Base-by-base conservation (phyloP, 2,113 vertebrate species). In the Theropithecus gelada region DNA sequence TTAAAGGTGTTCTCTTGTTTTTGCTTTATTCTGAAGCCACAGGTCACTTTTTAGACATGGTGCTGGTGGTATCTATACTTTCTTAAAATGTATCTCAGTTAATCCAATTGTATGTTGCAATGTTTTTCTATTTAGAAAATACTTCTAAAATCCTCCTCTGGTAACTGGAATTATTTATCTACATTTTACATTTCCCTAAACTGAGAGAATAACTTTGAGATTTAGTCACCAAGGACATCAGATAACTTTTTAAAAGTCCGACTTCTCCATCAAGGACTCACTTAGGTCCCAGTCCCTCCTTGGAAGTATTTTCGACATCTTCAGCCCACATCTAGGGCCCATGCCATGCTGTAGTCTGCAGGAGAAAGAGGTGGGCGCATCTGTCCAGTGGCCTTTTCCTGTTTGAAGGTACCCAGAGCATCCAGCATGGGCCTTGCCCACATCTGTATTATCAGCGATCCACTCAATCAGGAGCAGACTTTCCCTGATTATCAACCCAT, bases 271-370 rank as follows among this genome's bases (percentile, higher is more conserved):
- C 48, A 81, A 12, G 11, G 79, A 43, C 25, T 35, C 43, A 0
- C 40, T 14, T 27, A 38, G 25, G 55, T 30, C 27, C 12, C n/a
- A 12, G 4, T 7, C 43, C 11, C 27, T 86, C 40, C n/a, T 20
- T 35, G 10, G 82, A 40, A 57, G 38, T 32, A 22, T 91, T 68
- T 79, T 70, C 14, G 11, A 6, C 8, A 1, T 66, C 73, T n/a
- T 48, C 18, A 0, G 38, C 30, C 18, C 25, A 6, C 11, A 27
- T 45, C 45, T 45, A 45, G 93, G 52, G 87, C 45, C 6, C 6
- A 0, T 12, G 0, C 8, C 0, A 6, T 3, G 40, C 55, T 30
- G 18, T 0, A 5, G 22, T 27, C 3, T 22, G 30, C 3, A 0
- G 17, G 8, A 30, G 38, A 25, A 59, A 23, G 52, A 9, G 40